Percentiles rank a stretch among this genome's conserved stretches.
Evolutionary conservation across 2,113 vertebrate genomes (phyloP).

Genomic region (Oplegnathus fasciatus): DNA sequence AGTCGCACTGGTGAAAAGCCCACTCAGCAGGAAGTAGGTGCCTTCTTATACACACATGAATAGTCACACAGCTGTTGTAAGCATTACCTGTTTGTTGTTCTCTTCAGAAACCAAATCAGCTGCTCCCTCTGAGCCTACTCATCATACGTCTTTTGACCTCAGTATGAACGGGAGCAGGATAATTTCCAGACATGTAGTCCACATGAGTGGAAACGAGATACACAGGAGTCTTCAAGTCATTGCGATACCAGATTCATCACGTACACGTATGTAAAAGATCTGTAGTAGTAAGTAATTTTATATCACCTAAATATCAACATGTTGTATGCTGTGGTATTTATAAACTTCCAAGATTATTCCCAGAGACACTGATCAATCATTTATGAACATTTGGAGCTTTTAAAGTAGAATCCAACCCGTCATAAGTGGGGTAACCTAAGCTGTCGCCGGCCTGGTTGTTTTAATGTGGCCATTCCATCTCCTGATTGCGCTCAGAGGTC

Average conservation of each 20-base stretch:
- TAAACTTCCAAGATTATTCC: neutral
- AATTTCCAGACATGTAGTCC: constrained; percentile 43
- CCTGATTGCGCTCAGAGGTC: constrained; percentile 90
- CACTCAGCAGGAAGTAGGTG: constrained; percentile 48
- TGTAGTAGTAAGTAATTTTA: no score
- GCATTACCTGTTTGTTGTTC: constrained; percentile 75
- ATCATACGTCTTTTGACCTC: constrained; percentile 48
- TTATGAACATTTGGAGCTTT: neutral
- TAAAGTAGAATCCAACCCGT: constrained; percentile 58
- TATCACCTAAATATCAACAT: neutral
- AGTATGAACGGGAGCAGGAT: constrained; percentile 43
- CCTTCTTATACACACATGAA: constrained; percentile 23
- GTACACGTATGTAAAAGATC: constrained; percentile 1
- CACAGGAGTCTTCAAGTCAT: neutral
- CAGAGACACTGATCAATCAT: constrained; percentile 22
- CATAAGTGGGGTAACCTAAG: constrained; percentile 87
- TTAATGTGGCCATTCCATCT: constrained; percentile 86
- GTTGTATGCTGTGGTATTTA: fast-evolving
- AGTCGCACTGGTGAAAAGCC: neutral
- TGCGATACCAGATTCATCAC: neutral
- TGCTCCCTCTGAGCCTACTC: constrained; percentile 65
- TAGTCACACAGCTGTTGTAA: constrained; percentile 74
- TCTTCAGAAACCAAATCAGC: constrained; percentile 53
- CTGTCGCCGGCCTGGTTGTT: constrained; percentile 83
- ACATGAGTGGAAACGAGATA: neutral